A percentile compares a stretch with the other conserved stretches of the same genome.
phyloP scores from a whole-genome alignment of 2,888 invertebrate species.

The Cantharis nigra region DNA sequence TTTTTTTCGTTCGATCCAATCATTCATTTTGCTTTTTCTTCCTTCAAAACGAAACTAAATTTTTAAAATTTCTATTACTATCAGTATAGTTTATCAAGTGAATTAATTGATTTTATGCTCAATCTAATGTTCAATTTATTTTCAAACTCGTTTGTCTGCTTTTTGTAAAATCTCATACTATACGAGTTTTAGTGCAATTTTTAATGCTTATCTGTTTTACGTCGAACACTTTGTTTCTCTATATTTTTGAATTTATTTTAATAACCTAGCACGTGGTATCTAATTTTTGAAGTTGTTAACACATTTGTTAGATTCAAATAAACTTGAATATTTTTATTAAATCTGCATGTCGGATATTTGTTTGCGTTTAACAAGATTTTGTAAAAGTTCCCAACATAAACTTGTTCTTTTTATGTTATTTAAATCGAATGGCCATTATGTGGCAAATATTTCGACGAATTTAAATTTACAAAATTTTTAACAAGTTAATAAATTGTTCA shows the following conservation, averaged over 20 bases:
- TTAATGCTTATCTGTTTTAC: slow-evolving; percentile 25
- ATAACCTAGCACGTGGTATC: slow-evolving; percentile 10
- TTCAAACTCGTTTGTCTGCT: neutral
- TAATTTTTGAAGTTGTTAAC: neutral
- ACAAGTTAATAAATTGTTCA: neutral
- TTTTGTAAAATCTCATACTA: neutral
- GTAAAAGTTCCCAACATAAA: no score
- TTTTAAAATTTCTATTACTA: neutral
- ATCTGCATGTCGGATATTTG: neutral
- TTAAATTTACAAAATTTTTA: neutral
- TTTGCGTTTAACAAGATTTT: neutral
- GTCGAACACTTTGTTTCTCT: slow-evolving; percentile 21
- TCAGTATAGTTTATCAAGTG: neutral
- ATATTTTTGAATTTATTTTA: slow-evolving; percentile 34
- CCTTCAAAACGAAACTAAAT: neutral
- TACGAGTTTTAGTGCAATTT: neutral
- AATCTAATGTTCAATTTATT: neutral
- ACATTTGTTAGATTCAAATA: neutral
- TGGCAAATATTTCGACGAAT: neutral
- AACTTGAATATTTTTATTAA: neutral
- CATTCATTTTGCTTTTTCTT: neutral
- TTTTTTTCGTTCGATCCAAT: neutral
- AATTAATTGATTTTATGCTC: neutral
- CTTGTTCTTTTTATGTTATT: no score
- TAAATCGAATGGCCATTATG: neutral